Evolutionary conservation across 1,140 invertebrate genomes (phyloP), one percentile per base, ranked within the genome.

Genomic region (Vanessa atalanta): DNA sequence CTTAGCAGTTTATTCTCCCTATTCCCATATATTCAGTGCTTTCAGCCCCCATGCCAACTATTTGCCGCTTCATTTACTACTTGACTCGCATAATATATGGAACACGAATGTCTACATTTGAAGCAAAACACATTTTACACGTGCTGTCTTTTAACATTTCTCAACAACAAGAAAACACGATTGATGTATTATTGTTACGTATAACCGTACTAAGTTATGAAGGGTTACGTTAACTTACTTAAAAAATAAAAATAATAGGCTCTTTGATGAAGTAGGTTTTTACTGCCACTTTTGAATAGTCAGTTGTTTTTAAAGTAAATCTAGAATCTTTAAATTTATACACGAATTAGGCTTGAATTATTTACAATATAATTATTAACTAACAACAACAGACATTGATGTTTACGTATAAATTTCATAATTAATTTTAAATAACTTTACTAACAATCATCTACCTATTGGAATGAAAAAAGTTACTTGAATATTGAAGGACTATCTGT

Each of bases 51-150:
- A 70, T 70, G 75, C 76, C 77, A 81, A 80, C 80, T 79, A 78
- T 80, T 80, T 78, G 77, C 75, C 74, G 79, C 75, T 82, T 81
- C 78, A 84, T 83, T 83, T 84, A 76, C 57, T 37, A 61, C 73
- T 81, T 79, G 65, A 76, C 70, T 79, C 70, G 63, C 47, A 65
- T 80, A 79, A 79, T 79, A 76, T 75, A 79, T 76, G 75, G 74
- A 72, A 69, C 74, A 70, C 61, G 68, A 72, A 79, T 73, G 60
- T 75, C 48, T 66, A 61, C n/a, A 57, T 65, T 65, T 63, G 48
- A 57, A 43, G 16, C 61, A 16, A 64, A 53, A 43, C 37, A 73
- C 65, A 47, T 47, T 67, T 31, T 67, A 53, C 14, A 20, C 50
- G 48, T 51, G 31, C 26, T 37, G 57, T 31, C 23, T 31, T n/a